Base-by-base conservation (phyloP, 2,888 invertebrate species). In the Megaustenia siamemsis region DNA sequence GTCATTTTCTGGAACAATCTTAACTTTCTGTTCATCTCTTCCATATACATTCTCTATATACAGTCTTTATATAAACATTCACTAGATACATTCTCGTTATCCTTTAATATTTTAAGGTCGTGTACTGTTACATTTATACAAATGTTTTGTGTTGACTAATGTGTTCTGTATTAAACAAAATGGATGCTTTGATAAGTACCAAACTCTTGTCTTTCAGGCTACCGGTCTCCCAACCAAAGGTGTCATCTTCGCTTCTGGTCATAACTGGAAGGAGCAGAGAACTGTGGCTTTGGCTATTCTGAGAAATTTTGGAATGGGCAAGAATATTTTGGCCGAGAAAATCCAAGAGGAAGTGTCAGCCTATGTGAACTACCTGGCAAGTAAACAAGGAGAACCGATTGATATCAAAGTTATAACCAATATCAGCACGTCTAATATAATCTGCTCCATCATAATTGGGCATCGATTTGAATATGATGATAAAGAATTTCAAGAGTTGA, bases 381-480 rank as follows among this genome's bases (percentile, higher is more conserved):
- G 24, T 38, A 6, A 2, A 6, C 38, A 24, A 12, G 71, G 71
- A 10, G 40, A 38, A 5, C 71, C 71, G 18, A 24, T 18, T 15
- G n/a, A 71, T n/a, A 40, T 71, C 40, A 38, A n/a, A 40, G 18
- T n/a, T 12, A 40, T 40, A 40, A 71, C 71, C 2, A n/a, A 3
- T 6, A 21, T 40, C 8, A 71, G 40, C 21, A 8, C 24, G 18
- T 71, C 71, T 0, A 71, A 71, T 40, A 24, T 71, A 15, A 71
- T 71, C 40, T 40, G 71, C 24, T 38, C 71, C 40, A 71, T 71
- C 3, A 38, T 71, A 5, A 15, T 71, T 38, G 71, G 71, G 18
- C 38, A 40, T 4, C 15, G 40, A n/a, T 71, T 71, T 24, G 71
- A 71, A 18, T 24, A 71, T 71, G 71, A 71, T 5, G 71, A 71